phyloP scores from a whole-genome alignment of 2,888 invertebrate species.

The Eupeodes latifasciatus region DNA sequence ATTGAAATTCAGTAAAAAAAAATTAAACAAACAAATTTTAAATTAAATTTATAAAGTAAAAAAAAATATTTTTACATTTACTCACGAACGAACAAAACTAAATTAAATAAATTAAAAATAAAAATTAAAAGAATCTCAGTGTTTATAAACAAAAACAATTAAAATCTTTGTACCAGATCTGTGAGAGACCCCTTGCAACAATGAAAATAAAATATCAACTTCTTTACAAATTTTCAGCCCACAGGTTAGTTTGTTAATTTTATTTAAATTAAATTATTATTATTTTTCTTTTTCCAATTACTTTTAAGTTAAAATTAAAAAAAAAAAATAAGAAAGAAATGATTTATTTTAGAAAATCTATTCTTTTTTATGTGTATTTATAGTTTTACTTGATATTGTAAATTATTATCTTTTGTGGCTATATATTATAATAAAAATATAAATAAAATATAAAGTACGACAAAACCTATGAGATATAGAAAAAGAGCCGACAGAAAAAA shows the following conservation, averaged over 20 bases:
- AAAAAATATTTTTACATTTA: conserved; percentile 8
- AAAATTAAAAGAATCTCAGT: conserved; percentile 59
- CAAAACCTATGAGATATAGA: conserved; percentile 19
- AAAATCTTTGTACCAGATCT: conserved; percentile 42
- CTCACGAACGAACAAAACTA: conserved; percentile 53
- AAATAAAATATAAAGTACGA: conserved; percentile 2
- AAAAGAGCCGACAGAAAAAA: conserved; percentile 47
- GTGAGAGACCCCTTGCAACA: conserved; percentile 78
- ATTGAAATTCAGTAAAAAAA: conserved; percentile 81
- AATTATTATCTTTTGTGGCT: conserved; percentile 35
- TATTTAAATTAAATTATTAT: conserved; percentile 28
- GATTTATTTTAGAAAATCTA: conserved; percentile 47
- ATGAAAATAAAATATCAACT: conserved; percentile 68
- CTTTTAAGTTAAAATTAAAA: conserved; percentile 36
- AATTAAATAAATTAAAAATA: background rate
- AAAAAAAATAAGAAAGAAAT: conserved; percentile 52
- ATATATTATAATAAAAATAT: conserved; percentile 23
- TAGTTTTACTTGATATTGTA: conserved; percentile 73
- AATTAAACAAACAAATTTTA: conserved; percentile 35
- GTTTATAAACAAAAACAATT: conserved; percentile 46
- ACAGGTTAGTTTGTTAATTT: conserved; percentile 81
- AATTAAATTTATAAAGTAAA: conserved; percentile 39
- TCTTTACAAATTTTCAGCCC: conserved; percentile 80
- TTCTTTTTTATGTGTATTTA: conserved; percentile 61
- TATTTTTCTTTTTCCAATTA: conserved; percentile 29